Evolutionary conservation across 2,113 vertebrate genomes (phyloP), one percentile per base, ranked within the genome.

Genomic region (Neolamprologus variostigma): DNA sequence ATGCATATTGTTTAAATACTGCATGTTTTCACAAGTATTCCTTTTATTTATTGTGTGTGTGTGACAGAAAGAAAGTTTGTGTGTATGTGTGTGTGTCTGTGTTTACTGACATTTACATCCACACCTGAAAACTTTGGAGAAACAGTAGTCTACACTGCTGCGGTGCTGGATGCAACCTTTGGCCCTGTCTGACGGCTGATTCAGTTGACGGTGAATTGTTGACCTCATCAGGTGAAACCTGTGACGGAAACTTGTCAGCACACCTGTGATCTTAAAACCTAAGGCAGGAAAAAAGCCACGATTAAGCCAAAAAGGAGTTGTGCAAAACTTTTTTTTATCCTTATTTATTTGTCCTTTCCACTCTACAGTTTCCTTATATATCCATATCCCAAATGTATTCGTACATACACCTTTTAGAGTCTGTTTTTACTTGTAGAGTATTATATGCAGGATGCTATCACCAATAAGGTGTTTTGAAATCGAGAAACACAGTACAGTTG

Each of bases 141-240:
- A 26, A 40, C 84, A 54, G 5, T 17, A 23, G 26, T 40, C 33
- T 47, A 16, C 78, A 78, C 40, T 63, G 1, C 53, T 23, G 87
- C 87, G 54, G 68, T 78, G 86, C 81, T 54, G 51, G 71, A 71
- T 7, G 79, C 73, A 82, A 89, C 80, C 71, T 47, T 33, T 88
- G 92, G 88, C 87, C 89, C 82, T 3, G 50, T 82, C 50, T 85
- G 89, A 88, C 87, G 55, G 81, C 66, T 83, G 81, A 21, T 83
- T 83, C 79, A 76, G 85, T 85, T 82, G 81, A 8, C 68, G 8
- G 76, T 3, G n/a, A 54, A 26, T 31, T 16, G 76, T 61, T 87
- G 81, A 71, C 66, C 79, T 76, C 59, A 13, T 88, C 89, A 87
- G 89, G 53, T 84, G 50, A 73, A 93, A 80, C 81, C 66, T 86